Evolutionary conservation across 2,113 vertebrate genomes (phyloP).

Genomic region (Origma solitaria): DNA sequence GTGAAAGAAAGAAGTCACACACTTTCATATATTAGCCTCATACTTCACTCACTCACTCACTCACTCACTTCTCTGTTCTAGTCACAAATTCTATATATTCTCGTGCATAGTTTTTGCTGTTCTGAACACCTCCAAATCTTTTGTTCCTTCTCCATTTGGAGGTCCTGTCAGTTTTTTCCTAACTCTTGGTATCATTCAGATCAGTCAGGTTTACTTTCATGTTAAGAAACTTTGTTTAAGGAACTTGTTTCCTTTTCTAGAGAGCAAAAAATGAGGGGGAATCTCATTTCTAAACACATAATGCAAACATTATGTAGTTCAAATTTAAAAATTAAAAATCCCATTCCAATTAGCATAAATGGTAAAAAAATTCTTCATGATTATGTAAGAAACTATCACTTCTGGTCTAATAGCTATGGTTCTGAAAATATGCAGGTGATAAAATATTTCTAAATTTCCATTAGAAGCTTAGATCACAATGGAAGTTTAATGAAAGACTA

Average conservation of each 20-base stretch:
- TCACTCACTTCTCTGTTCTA: neutral
- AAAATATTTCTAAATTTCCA: conserved; percentile 23
- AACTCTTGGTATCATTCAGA: neutral
- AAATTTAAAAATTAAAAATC: neutral
- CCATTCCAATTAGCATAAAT: neutral
- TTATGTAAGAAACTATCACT: neutral
- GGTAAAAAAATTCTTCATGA: neutral
- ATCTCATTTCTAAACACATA: neutral
- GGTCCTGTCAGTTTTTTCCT: neutral
- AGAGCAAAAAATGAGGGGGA: neutral
- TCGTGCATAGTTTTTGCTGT: neutral
- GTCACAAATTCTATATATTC: neutral
- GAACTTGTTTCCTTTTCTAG: neutral
- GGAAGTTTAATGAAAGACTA: conserved; percentile 27
- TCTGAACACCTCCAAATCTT: neutral
- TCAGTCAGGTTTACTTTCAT: neutral
- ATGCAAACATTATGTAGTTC: neutral
- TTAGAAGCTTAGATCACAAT: conserved; percentile 24
- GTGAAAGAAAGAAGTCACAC: neutral
- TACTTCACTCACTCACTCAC: neutral
- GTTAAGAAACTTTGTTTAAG: neutral
- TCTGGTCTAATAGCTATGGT: neutral
- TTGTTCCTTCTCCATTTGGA: neutral
- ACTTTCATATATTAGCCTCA: neutral
- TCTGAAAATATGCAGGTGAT: neutral